Evolutionary conservation across 2,888 invertebrate genomes (phyloP).

Genomic region (Chrysolina haemoptera): DNA sequence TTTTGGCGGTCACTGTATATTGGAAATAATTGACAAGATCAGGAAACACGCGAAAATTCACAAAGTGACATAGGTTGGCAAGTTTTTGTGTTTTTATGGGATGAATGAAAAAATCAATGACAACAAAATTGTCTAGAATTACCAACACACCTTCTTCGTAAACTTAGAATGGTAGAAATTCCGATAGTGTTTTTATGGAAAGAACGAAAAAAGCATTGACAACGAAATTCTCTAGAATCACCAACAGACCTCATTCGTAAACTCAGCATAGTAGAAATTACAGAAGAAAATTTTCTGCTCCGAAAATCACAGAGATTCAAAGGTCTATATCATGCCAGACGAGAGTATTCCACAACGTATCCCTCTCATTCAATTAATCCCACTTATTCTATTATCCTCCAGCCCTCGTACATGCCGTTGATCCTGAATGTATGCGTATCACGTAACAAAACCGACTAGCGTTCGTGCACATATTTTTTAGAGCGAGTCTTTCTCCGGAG

Average conservation of each 20-base stretch:
- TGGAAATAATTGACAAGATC: too few relatives aligned
- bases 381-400: slow-evolving; percentile 4
- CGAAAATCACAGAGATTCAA: neutral
- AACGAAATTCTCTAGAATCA: neutral
- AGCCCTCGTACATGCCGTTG: neutral
- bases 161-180: too few relatives aligned
- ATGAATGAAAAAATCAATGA: too few relatives aligned
- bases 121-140: too few relatives aligned
- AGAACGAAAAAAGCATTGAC: too few relatives aligned
- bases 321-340: neutral
- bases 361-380: slow-evolving; percentile 14
- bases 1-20: too few relatives aligned
- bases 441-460: slow-evolving; percentile 42
- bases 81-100: too few relatives aligned
- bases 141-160: too few relatives aligned
- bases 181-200: too few relatives aligned
- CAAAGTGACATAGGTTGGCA: too few relatives aligned
- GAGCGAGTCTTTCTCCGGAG: slow-evolving; percentile 35
- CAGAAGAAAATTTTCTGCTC: neutral
- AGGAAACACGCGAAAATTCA: too few relatives aligned
- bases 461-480: slow-evolving; percentile 47
- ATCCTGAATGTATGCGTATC: slow-evolving; percentile 28
- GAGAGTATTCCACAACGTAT: neutral
- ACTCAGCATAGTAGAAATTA: neutral
- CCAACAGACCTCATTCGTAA: neutral